phyloP scores from a whole-genome alignment of 2,888 invertebrate genomes.

The Blera fallax region DNA sequence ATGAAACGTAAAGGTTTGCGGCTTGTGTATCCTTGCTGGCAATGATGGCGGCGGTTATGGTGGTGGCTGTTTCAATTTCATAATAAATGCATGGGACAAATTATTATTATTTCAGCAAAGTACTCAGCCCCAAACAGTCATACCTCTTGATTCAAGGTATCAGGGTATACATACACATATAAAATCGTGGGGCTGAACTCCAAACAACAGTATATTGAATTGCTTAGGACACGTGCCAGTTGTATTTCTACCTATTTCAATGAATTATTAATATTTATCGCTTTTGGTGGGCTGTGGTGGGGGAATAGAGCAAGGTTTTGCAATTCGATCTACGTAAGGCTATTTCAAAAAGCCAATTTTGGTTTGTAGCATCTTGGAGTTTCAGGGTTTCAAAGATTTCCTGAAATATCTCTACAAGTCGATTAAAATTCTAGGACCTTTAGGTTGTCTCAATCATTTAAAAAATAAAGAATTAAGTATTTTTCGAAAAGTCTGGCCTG shows the following conservation, averaged over 20 bases:
- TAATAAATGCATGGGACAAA: slow-evolving; percentile 72
- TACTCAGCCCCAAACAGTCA: slow-evolving; percentile 8
- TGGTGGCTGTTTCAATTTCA: slow-evolving; percentile 64
- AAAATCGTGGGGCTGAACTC: neutral
- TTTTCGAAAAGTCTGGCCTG: too few relatives aligned
- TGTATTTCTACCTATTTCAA: slow-evolving; percentile 35
- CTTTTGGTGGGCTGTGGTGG: neutral
- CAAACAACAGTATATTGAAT: slow-evolving; percentile 9
- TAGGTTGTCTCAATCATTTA: too few relatives aligned
- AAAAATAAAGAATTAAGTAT: too few relatives aligned
- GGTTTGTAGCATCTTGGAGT: too few relatives aligned
- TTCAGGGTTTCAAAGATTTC: too few relatives aligned
- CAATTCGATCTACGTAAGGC: too few relatives aligned
- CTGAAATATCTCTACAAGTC: too few relatives aligned
- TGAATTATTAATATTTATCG: slow-evolving; percentile 13
- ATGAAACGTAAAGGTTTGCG: slow-evolving; percentile 56
- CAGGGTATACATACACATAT: neutral
- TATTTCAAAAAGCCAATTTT: too few relatives aligned
- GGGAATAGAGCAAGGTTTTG: too few relatives aligned
- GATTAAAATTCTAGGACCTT: too few relatives aligned
- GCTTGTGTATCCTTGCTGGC: slow-evolving; percentile 48
- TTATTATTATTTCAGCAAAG: slow-evolving; percentile 68
- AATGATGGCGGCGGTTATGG: slow-evolving; percentile 54
- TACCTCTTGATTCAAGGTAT: neutral
- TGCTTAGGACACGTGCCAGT: slow-evolving; percentile 42